Conservation (phyloP, 2,113 vertebrate species). For the Urocynchramus pylzowi region DNA sequence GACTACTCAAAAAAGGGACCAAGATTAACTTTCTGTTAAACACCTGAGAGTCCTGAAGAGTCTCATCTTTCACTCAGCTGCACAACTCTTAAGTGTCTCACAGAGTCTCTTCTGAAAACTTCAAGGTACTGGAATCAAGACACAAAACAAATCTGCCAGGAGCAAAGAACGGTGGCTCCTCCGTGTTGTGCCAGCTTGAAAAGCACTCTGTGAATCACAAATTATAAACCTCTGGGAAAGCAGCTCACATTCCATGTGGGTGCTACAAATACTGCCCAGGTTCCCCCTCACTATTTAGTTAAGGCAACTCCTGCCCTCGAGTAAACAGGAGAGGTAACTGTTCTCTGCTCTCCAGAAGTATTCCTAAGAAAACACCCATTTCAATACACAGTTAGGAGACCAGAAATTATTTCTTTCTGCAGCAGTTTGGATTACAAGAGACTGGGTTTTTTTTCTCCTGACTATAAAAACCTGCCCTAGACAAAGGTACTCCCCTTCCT, state of each 20-base stretch:
- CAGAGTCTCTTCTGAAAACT: background rate
- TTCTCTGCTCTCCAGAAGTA: background rate
- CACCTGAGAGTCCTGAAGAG: background rate
- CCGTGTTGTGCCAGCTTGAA: rapidly evolving
- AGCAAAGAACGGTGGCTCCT: background rate
- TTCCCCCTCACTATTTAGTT: background rate
- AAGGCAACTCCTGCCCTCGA: background rate
- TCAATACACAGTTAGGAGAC: background rate
- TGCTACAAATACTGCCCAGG: background rate
- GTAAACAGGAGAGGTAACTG: background rate
- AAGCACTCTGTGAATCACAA: background rate
- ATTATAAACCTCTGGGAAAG: background rate
- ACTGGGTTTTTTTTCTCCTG: background rate
- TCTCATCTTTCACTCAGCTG: background rate
- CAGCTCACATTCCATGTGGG: background rate
- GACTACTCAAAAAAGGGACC: background rate
- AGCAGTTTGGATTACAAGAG: background rate
- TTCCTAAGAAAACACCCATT: background rate
- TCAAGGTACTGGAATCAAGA: background rate
- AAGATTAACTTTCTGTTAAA: background rate
- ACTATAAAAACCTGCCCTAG: background rate
- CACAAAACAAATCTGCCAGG: background rate
- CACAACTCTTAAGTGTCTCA: background rate
- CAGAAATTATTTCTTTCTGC: background rate
- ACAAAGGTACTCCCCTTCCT: background rate